These are phyloP conservation scores for Dasypolia templi DNA, from an alignment of 2,888 invertebrate species.

Conservation along the genomic window DNA sequence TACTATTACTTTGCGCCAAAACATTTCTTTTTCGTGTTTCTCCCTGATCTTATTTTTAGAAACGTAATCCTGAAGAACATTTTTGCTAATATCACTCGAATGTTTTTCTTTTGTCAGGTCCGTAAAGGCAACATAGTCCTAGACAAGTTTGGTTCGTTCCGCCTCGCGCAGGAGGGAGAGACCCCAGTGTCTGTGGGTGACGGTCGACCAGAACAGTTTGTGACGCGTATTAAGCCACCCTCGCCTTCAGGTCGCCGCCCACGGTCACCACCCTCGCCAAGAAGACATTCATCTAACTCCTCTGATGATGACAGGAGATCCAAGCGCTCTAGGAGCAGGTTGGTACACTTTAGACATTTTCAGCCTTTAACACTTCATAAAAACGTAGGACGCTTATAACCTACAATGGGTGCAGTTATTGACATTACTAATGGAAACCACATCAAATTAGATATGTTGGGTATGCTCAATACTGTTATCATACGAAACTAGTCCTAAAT, in stretches of 20 bases:
- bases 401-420: constrained; percentile 20
- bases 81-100: neutral
- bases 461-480: constrained; percentile 10
- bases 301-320: constrained; percentile 82
- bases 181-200: constrained; percentile 87
- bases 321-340: constrained; percentile 86
- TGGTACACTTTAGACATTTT: constrained; percentile 29
- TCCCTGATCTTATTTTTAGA: neutral
- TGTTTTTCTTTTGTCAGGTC: constrained; percentile 74
- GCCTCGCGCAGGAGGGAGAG: constrained; percentile 91
- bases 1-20: neutral
- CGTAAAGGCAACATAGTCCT: constrained; percentile 91
- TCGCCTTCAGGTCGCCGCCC: constrained; percentile 83
- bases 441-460: constrained; percentile 9
- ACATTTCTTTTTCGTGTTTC: neutral
- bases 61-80: neutral
- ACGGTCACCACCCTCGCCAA: constrained; percentile 85
- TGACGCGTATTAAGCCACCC: constrained; percentile 87
- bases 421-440: constrained; percentile 30
- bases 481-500: neutral
- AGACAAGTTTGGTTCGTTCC: constrained; percentile 94
- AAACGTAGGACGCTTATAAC: constrained; percentile 30
- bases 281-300: constrained; percentile 86
- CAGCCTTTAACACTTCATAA: neutral
- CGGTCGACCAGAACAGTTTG: constrained; percentile 88